phyloP scores from a whole-genome alignment of 2,113 vertebrate genomes.

The Sterna hirundo region DNA sequence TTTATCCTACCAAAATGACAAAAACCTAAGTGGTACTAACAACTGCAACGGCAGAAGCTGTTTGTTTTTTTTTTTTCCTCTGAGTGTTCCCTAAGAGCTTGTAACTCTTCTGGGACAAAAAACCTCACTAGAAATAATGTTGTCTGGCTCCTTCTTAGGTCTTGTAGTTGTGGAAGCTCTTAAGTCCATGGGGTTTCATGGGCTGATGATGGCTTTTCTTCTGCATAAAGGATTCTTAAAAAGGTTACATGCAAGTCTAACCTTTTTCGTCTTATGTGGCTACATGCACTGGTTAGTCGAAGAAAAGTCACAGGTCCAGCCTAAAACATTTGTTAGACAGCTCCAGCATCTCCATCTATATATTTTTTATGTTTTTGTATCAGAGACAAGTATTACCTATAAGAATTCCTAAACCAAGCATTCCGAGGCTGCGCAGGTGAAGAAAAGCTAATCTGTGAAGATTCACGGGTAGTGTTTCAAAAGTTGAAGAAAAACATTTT shows the following conservation, averaged over 20 bases:
- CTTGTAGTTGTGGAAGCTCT: not conserved
- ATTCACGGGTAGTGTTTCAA: not conserved
- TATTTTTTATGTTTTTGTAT: not conserved
- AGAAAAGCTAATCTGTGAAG: not conserved
- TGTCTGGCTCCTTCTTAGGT: not conserved
- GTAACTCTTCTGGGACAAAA: not conserved
- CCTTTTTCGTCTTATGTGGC: not conserved
- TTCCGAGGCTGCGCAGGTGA: not conserved
- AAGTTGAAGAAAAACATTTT: not conserved
- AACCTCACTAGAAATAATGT: not conserved
- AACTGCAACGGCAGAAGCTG: not conserved
- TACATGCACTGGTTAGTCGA: not conserved
- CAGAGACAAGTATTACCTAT: not conserved
- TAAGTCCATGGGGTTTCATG: not conserved
- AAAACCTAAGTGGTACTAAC: not conserved
- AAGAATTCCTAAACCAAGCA: not conserved
- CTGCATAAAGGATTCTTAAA: not conserved
- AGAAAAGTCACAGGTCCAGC: not conserved
- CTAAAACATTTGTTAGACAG: not conserved
- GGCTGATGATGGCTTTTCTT: not conserved
- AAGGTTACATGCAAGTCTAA: not conserved
- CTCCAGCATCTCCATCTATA: no score
- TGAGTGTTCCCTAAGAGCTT: not conserved
- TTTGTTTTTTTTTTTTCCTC: not conserved
- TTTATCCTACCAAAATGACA: not conserved